Base-by-base conservation (phyloP, 2,797 vertebrate species). In the Neomorphus geoffroyi region DNA sequence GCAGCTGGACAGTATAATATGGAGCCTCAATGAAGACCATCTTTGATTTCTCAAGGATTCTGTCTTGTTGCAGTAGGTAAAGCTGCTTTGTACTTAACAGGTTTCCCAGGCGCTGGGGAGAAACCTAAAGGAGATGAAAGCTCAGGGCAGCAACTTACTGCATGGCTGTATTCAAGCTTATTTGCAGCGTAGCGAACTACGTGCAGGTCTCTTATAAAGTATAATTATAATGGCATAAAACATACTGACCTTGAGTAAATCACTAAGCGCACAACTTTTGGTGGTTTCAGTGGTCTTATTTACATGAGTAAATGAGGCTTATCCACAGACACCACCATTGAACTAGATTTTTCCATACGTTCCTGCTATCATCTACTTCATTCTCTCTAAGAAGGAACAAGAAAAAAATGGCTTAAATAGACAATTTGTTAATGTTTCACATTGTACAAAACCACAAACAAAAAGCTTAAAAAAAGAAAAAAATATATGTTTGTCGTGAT, bases 1-100 rank as follows among this genome's bases (percentile, higher is more conserved):
- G 0, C 19, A 37, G 28, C 10, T 2, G 4, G 15, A 22, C 4
- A 14, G 33, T 0, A 27, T 26, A 19, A 15, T 3, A 11, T 4
- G 12, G 22, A 9, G 2, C 10, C 6, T 80, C 37, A 9, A 6
- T 8, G 23, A 21, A 58, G 18, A 74, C 4, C 16, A 28, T 18
- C 19, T 67, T 2, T 60, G 71, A 4, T 30, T 32, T 17, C 23
- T 26, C 51, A 91, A 33, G 58, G 48, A 43, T 13, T n/a, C 43
- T 50, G 7, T 19, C 41, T 61, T 24, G 0, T 32, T 83, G 67
- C 39, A 27, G 61, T 19, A 78, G 18, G 37, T 32, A 43, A 50
- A 0, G 0, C 32, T 80, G 39, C 35, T 74, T 60, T 13, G 10
- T 53, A 26, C 41, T 48, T 60, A 17, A 58, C 32, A 64, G 33